Conservation (phyloP, 2,797 vertebrate species). For the Mormyrus hasselquistii region DNA sequence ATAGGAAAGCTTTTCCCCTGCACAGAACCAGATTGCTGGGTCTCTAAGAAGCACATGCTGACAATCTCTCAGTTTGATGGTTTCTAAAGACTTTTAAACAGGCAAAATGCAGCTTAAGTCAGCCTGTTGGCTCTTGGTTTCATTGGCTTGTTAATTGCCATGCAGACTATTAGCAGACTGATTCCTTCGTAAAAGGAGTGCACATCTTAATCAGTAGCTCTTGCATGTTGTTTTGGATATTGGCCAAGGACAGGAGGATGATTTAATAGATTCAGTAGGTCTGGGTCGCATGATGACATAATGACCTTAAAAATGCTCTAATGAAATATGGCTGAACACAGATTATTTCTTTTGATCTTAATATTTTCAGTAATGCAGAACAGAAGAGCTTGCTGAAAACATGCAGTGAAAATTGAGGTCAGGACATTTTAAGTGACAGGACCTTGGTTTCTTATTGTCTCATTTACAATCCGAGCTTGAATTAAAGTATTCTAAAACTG, state of each 20-base stretch:
- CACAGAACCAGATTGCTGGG: neutral
- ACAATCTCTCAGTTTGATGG: neutral
- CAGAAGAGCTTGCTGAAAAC: neutral
- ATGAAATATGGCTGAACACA: neutral
- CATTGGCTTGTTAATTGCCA: neutral
- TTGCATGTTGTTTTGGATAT: neutral
- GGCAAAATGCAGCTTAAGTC: neutral
- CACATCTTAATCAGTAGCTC: neutral
- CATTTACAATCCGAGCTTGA: neutral
- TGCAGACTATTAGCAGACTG: neutral
- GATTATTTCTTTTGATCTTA: constrained; percentile 4
- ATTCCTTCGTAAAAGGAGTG: neutral
- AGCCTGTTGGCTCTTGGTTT: neutral
- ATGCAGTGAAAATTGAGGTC: neutral
- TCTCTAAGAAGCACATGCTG: neutral
- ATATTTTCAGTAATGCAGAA: constrained; percentile 1
- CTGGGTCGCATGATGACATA: constrained; percentile 6
- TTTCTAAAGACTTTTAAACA: neutral
- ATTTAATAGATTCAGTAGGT: constrained; percentile 16
- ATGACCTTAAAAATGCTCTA: neutral
- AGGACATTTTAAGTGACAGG: neutral
- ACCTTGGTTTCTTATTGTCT: neutral
- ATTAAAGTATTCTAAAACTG: neutral
- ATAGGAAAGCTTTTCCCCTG: neutral
- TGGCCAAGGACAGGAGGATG: neutral